Conservation (phyloP, 2,797 vertebrate genomes). For the Austrolebias charrua region DNA sequence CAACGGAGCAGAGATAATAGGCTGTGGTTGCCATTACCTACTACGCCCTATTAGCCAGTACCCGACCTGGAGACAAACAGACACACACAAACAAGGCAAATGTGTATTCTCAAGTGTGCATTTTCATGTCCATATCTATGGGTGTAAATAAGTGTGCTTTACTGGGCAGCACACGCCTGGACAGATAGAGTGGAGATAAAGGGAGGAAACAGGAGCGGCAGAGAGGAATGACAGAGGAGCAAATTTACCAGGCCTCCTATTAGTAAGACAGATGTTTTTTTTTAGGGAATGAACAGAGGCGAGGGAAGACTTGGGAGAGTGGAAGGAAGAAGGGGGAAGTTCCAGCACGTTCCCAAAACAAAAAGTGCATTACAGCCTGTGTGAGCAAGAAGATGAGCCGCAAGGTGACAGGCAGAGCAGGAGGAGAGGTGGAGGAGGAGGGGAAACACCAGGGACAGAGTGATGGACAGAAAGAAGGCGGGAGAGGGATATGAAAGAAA, state of each 20-base stretch:
- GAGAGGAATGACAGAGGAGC: slow-evolving; percentile 45
- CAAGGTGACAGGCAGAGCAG: slow-evolving; percentile 37
- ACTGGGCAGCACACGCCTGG: slow-evolving; percentile 30
- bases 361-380: slow-evolving; percentile 55
- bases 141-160: slow-evolving; percentile 40
- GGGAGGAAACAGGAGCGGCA: slow-evolving; percentile 31
- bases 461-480: slow-evolving; percentile 23
- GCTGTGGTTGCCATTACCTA: slow-evolving; percentile 71
- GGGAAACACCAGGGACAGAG: slow-evolving; percentile 4
- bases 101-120: slow-evolving; percentile 30
- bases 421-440: neutral
- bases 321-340: slow-evolving; percentile 44
- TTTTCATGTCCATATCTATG: slow-evolving; percentile 40
- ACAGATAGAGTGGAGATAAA: slow-evolving; percentile 40
- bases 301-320: slow-evolving; percentile 18
- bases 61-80: slow-evolving; percentile 66
- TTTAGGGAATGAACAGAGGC: slow-evolving; percentile 25
- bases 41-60: slow-evolving; percentile 71
- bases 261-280: slow-evolving; percentile 57
- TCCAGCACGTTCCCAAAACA: slow-evolving; percentile 55
- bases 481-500: slow-evolving; percentile 37
- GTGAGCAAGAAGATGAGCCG: slow-evolving; percentile 56
- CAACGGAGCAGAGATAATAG: slow-evolving; percentile 76
- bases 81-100: slow-evolving; percentile 52
- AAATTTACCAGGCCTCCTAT: slow-evolving; percentile 61